Evolutionary conservation across 2,888 invertebrate genomes (phyloP), one percentile per base, ranked within the genome.

Genomic region (Drosophila vallismaia): DNA sequence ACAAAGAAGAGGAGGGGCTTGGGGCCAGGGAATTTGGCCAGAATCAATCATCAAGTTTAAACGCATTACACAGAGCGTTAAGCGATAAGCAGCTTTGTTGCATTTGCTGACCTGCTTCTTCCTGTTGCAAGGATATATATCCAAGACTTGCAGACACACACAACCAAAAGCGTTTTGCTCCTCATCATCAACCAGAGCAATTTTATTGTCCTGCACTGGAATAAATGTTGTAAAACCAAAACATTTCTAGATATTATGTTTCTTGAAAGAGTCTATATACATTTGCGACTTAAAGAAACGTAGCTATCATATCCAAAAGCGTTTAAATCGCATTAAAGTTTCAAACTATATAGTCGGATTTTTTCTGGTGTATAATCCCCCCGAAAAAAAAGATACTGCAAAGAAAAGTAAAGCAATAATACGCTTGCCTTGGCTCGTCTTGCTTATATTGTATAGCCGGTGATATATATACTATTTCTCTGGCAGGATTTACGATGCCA

Each of bases 81-180:
- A 86, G 71, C 82, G 82, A 86, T 82, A 82, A 82, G 82, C 87
- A 82, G 82, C 82, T 82, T 82, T 86, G 82, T 79, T 82, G 87
- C 82, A 81, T 76, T 69, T 66, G 19, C 72, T 56, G 48, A 52
- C 59, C 70, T 52, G 50, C 45, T 53, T 51, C 51, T 38, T 51
- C 71, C 50, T 40, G 66, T 31, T 67, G 62, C 75, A 66, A 54
- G 53, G 51, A 66, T 59, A 77, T 69, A 68, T 63, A 83, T 79
- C 69, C 69, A 67, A 71, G 71, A 56, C 62, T 49, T 45, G 67
- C 42, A 57, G 36, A 54, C 58, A 53, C 45, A 63, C 45, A 55
- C 36, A 24, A 19, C 19, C 24, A 57, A 5, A 50, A 55, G n/a
- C 46, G 59, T 62, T 62, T 66, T 59, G 72, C 64, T 60, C 52